These are phyloP conservation scores for Mobula birostris DNA, from an alignment of 2,113 vertebrate genomes.

Conservation along the genomic window DNA sequence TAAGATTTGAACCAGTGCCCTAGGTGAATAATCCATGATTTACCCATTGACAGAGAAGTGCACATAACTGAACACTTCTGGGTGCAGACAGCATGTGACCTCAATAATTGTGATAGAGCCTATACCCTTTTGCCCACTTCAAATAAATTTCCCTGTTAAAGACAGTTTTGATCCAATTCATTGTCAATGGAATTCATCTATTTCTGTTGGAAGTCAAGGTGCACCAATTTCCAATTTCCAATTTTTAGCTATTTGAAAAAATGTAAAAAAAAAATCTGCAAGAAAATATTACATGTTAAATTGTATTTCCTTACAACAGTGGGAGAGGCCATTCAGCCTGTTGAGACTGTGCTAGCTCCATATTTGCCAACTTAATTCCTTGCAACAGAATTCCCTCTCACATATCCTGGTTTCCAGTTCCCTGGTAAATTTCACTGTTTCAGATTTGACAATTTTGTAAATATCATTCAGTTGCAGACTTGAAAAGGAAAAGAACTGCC, in stretches of 20 bases:
- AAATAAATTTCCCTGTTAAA: background rate
- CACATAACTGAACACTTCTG: background rate
- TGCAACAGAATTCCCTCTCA: no score
- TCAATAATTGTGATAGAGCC: background rate
- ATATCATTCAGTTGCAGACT: background rate
- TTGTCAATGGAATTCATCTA: background rate
- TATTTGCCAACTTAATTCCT: no score
- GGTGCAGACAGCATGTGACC: background rate
- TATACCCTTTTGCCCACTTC: background rate
- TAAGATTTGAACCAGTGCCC: background rate
- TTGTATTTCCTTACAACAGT: no score
- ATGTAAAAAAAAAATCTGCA: background rate
- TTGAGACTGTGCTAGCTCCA: no score
- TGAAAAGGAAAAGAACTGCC: background rate
- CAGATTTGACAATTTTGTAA: background rate
- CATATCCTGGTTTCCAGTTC: background rate
- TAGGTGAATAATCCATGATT: background rate
- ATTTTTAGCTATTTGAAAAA: background rate
- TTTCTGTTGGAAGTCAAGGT: background rate
- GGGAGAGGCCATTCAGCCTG: no score
- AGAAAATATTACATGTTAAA: background rate
- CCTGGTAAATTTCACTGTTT: background rate
- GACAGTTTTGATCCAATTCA: background rate
- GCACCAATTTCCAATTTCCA: no score
- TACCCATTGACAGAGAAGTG: background rate